phyloP scores from a whole-genome alignment of 2,113 vertebrate species.

The Mesoclemmys tuberculata region DNA sequence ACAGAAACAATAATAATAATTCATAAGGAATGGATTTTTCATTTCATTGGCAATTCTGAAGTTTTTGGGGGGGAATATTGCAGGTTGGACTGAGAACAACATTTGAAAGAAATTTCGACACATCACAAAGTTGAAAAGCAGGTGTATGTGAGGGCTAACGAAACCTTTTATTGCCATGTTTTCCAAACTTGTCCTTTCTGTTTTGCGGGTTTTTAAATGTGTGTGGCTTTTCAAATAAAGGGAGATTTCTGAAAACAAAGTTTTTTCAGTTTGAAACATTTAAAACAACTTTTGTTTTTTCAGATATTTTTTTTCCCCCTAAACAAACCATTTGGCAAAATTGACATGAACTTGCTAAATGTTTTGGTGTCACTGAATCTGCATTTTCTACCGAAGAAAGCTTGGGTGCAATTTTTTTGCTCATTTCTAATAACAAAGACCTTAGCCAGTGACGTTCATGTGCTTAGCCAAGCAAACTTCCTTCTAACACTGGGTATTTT shows the following conservation, averaged over 20 bases:
- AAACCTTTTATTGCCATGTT: background rate
- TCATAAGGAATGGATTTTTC: background rate
- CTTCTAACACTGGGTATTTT: background rate
- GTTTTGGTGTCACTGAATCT: background rate
- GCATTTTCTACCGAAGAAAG: background rate
- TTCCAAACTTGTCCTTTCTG: background rate
- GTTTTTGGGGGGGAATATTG: background rate
- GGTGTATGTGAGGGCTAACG: background rate
- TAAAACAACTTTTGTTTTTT: background rate
- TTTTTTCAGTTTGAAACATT: background rate
- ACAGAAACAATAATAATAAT: background rate
- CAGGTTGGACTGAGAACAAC: background rate
- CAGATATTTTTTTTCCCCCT: no score
- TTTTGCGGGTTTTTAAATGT: background rate
- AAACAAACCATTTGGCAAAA: background rate
- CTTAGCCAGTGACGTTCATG: background rate
- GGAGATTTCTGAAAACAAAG: background rate
- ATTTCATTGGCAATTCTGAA: background rate
- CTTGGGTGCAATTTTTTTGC: background rate
- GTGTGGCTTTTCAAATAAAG: background rate
- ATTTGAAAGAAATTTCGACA: no score
- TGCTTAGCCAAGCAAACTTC: background rate
- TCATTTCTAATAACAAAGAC: background rate
- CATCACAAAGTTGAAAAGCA: background rate
- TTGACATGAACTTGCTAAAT: background rate